Conservation (phyloP, 2,797 vertebrate species). For the Mormyrus proboscirostris region DNA sequence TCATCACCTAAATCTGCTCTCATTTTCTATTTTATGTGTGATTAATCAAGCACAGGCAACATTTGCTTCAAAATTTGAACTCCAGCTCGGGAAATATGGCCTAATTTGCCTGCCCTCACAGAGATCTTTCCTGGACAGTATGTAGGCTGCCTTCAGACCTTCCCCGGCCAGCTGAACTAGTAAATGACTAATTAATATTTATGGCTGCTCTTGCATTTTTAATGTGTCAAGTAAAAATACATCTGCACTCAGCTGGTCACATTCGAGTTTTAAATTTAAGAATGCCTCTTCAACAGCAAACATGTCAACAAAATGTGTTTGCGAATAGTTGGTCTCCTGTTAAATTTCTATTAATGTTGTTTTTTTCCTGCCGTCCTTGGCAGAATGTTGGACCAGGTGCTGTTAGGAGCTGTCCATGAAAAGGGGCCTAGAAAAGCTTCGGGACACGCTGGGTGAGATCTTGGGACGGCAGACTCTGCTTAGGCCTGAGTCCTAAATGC, state of each 20-base stretch:
- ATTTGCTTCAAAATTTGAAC: not conserved
- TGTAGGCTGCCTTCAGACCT: not conserved
- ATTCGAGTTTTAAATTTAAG: not conserved
- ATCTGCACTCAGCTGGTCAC: not conserved
- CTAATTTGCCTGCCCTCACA: constrained; percentile 1
- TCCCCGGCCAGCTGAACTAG: not conserved
- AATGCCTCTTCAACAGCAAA: constrained; percentile 1
- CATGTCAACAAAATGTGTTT: constrained; percentile 21
- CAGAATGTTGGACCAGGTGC: not conserved
- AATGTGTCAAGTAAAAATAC: constrained; percentile 11
- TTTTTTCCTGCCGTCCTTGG: not conserved
- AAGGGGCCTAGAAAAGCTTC: not conserved
- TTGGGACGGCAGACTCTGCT: not conserved
- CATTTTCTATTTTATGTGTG: not conserved
- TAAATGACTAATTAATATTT: constrained; percentile 21
- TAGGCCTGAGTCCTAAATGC: not conserved
- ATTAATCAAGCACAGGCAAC: not conserved
- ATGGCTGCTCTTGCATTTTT: constrained; percentile 1
- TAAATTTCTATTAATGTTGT: not conserved
- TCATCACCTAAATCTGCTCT: not conserved
- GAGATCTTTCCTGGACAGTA: not conserved
- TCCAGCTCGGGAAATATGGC: not conserved
- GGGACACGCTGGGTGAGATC: not conserved
- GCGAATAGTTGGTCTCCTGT: not conserved
- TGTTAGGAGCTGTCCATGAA: not conserved